These are phyloP conservation scores for Lycophotia porphyrea DNA, from an alignment of 2,888 invertebrate genomes.

Conservation along the genomic window DNA sequence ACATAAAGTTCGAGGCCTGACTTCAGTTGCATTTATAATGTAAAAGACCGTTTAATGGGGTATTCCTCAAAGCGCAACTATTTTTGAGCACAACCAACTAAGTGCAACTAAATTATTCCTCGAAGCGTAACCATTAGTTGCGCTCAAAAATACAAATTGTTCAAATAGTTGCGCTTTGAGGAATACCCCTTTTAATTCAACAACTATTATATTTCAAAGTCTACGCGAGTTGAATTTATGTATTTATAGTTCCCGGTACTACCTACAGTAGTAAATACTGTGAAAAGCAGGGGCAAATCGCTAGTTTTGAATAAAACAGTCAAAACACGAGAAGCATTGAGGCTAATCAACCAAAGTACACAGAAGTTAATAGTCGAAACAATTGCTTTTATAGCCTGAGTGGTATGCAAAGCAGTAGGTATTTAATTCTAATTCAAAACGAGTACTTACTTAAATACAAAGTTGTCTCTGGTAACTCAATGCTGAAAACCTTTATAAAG, in stretches of 20 bases:
- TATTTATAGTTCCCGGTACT: neutral
- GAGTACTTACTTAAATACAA: conserved; percentile 29
- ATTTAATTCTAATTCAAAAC: conserved; percentile 45
- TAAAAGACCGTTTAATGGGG: no score
- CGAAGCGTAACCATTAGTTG: no score
- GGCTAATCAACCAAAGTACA: conserved; percentile 41
- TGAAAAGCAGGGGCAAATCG: neutral
- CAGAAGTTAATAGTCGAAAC: conserved; percentile 42
- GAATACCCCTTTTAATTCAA: no score
- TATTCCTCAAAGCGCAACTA: no score
- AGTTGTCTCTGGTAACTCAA: conserved; percentile 4
- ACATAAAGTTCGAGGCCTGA: no score
- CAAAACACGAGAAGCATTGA: conserved; percentile 15
- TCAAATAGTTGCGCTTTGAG: no score
- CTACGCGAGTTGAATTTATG: neutral
- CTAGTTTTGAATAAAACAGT: neutral
- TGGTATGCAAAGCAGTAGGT: conserved; percentile 45
- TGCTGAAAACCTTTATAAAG: conserved; percentile 18
- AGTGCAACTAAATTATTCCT: no score
- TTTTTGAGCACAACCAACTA: no score
- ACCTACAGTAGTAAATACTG: neutral
- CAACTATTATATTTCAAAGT: neutral
- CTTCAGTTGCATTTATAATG: no score
- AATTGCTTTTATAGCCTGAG: conserved; percentile 44
- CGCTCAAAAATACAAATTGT: no score